These are phyloP conservation scores for Umimayanthus kanabou DNA, from an alignment of 92 coral and sea anemone species.

Conservation along the genomic window DNA sequence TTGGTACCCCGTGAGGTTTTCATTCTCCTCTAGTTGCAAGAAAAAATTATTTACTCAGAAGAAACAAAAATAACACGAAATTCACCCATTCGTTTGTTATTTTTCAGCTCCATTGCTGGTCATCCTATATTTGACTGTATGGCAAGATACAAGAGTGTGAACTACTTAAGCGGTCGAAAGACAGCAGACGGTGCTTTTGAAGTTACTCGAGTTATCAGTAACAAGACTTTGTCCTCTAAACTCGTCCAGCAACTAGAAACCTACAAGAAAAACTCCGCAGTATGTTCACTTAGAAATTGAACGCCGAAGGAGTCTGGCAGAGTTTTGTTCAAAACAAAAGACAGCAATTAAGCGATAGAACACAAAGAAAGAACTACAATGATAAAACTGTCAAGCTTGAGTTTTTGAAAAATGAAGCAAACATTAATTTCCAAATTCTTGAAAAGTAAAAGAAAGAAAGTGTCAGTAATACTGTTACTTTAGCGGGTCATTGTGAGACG, in stretches of 20 bases:
- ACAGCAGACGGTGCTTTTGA: constrained; percentile 24
- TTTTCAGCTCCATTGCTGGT: constrained; percentile 32
- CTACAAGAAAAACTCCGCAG: constrained; percentile 9
- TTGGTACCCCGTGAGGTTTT: background rate
- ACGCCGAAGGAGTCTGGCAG: background rate
- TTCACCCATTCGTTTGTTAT: background rate
- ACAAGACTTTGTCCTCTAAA: constrained; percentile 10
- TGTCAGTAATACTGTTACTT: no score
- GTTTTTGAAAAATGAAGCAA: no score
- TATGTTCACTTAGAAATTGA: constrained; percentile 17
- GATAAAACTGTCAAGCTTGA: no score
- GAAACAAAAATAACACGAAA: background rate
- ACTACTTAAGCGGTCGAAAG: constrained; percentile 33
- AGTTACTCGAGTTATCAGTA: constrained; percentile 36
- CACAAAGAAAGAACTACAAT: background rate
- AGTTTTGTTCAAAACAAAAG: no score
- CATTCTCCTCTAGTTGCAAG: background rate
- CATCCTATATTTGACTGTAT: constrained; percentile 38
- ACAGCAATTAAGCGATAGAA: background rate
- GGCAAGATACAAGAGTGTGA: constrained; percentile 23
- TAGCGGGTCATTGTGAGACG: no score
- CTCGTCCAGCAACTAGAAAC: constrained; percentile 4
- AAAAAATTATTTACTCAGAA: background rate
- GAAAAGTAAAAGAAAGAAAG: no score
- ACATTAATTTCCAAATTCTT: no score